A percentile compares a stretch with the other conserved stretches of the same genome.
Conservation (phyloP, 2,888 invertebrate species). For the Syrista parreyssii region DNA sequence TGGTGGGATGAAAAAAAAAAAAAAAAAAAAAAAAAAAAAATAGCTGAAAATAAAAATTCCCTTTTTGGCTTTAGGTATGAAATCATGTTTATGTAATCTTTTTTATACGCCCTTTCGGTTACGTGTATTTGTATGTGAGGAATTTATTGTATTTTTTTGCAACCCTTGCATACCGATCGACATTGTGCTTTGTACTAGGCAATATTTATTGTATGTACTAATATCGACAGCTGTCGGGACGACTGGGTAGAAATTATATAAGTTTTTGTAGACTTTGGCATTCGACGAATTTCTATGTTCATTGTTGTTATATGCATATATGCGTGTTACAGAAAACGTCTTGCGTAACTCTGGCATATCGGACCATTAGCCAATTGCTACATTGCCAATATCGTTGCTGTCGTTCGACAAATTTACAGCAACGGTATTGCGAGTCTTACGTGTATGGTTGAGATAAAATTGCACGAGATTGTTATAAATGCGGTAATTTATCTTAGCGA, state of each 20-base stretch:
- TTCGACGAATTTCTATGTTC: not conserved
- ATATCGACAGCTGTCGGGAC: not conserved
- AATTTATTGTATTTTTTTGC: not conserved
- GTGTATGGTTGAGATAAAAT: not conserved
- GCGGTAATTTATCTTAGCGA: not conserved
- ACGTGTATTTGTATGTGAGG: not conserved
- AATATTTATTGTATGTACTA: not conserved
- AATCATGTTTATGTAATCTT: not conserved
- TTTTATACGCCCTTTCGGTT: not conserved
- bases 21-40: not conserved
- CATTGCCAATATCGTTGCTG: constrained; percentile 8
- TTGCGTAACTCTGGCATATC: not conserved
- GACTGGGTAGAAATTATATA: not conserved
- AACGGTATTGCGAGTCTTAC: not conserved
- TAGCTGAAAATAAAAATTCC: not conserved
- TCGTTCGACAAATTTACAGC: not conserved
- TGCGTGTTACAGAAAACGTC: not conserved
- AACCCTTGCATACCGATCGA: not conserved
- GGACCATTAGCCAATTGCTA: constrained; percentile 11
- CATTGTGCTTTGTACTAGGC: not conserved
- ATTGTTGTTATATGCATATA: not conserved
- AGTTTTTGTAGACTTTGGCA: not conserved
- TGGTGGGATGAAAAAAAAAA: not conserved
- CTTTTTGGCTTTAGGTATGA: too few species aligned
- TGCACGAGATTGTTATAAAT: not conserved